These are phyloP conservation scores for Oryctes rhinoceros DNA, from an alignment of 1,140 invertebrate genomes.

Conservation along the genomic window DNA sequence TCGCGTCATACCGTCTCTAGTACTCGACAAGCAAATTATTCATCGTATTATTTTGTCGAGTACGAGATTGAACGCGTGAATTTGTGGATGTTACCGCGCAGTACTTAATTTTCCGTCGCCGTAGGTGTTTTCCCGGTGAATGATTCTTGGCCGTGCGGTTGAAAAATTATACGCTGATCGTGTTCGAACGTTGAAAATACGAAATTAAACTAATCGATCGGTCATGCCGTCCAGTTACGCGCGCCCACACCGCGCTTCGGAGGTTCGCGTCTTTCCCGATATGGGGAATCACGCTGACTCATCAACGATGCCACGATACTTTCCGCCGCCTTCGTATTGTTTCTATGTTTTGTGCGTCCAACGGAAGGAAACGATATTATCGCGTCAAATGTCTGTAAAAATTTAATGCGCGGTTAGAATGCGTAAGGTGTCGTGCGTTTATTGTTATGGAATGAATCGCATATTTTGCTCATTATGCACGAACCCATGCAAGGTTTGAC, in stretches of 20 bases:
- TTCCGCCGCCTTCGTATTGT: background rate
- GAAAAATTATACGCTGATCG: constrained; percentile 7
- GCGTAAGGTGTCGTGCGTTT: background rate
- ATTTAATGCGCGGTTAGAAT: constrained; percentile 13
- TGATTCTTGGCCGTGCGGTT: background rate
- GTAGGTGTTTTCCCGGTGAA: background rate
- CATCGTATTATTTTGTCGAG: background rate
- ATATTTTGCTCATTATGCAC: background rate
- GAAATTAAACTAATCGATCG: no score
- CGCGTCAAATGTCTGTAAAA: constrained; percentile 30
- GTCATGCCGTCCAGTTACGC: no score
- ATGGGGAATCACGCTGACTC: background rate
- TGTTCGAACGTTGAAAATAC: no score
- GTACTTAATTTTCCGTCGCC: background rate
- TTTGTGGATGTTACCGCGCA: no score
- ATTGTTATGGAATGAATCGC: background rate
- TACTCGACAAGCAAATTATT: constrained; percentile 10
- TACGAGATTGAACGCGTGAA: background rate
- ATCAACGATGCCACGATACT: background rate
- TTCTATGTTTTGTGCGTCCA: background rate
- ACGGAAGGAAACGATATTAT: constrained; percentile 34
- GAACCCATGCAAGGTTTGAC: background rate
- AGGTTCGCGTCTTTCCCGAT: no score
- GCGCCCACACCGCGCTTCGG: no score
- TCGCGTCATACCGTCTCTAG: background rate